Evolutionary conservation across 2,113 vertebrate genomes (phyloP), one percentile per base, ranked within the genome.

Genomic region (Plecturocebus donacophilus): DNA sequence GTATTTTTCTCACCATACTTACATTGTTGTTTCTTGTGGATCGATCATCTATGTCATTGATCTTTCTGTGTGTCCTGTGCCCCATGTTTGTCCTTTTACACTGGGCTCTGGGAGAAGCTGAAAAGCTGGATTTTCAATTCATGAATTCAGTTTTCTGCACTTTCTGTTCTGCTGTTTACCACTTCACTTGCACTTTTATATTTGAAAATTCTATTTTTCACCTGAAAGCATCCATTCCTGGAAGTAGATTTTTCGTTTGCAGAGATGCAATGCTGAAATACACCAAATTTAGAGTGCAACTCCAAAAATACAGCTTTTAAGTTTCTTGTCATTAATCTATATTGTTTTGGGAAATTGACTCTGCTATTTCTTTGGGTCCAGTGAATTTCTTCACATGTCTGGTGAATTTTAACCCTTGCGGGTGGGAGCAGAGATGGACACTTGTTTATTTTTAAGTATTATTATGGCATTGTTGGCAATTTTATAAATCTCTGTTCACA

Each of bases 401-500:
- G 47, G 20, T 35, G 45, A 52, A 40, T 82, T 87, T 79, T 68
- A 70, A 94, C 47, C 32, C 20, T 52, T 76, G 21, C 20, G 38
- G 17, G 3, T 27, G 40, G n/a, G 56, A 87, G 20, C 3, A 5
- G 61, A 84, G 56, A 40, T 75, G 30, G 13, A 58, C 38, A 14
- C 20, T 71, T 76, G 4, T 77, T 94, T 93, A 91, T 73, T 95
- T 95, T 95, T 52, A 81, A 76, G n/a, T 32, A 20, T 75, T 80
- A 23, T 10, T 32, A 76, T 3, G 54, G 30, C 19, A 90, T 95
- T 42, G 1, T 32, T 45, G 79, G 87, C 9, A 77, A 83, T 95
- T 70, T 91, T 76, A 94, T 84, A 94, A 70, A 66, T 66, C 25
- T 13, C 42, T 32, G 6, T 56, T 95, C 68, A 38, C 3, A 32